Percentiles rank a stretch among this genome's conserved stretches.
These are phyloP conservation scores for Lacerta viridis DNA, from an alignment of 2,797 vertebrate species.

Conservation along the genomic window DNA sequence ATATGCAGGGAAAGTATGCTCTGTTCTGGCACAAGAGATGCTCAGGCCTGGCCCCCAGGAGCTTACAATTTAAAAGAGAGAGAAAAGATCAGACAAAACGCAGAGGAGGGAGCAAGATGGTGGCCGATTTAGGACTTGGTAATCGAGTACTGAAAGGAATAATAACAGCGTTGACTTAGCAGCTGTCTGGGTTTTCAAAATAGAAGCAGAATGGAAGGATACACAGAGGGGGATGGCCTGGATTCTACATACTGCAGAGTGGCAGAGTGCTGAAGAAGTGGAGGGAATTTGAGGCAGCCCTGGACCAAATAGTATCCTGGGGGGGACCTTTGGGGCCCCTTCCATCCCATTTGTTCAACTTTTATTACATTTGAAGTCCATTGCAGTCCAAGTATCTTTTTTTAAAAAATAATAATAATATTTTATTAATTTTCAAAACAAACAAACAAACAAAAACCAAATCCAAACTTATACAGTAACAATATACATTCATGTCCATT, in stretches of 20 bases:
- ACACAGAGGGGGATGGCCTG: background rate
- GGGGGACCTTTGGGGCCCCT: too few species aligned
- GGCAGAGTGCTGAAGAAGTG: too few species aligned
- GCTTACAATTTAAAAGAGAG: conserved; percentile 48
- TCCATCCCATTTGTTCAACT: too few species aligned
- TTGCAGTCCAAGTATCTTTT: too few species aligned
- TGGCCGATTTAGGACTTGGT: background rate
- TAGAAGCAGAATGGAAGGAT: background rate
- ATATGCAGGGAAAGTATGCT: conserved; percentile 45
- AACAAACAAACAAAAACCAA: too few species aligned
- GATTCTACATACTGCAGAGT: background rate
- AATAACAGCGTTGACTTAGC: background rate
- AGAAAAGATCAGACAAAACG: conserved; percentile 39
- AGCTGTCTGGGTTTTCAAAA: background rate
- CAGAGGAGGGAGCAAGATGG: conserved; percentile 19
- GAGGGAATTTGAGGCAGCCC: too few species aligned
- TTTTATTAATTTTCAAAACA: too few species aligned
- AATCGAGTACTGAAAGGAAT: conserved; percentile 1
- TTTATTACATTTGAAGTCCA: too few species aligned
- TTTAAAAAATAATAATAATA: too few species aligned
- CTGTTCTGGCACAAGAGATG: conserved; percentile 48
- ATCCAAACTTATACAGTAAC: too few species aligned
- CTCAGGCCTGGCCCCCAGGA: conserved; percentile 40
- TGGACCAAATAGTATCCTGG: too few species aligned
- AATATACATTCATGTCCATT: too few species aligned